These are phyloP conservation scores for Chlorops oryzae DNA, from an alignment of 1,140 invertebrate species.

Conservation along the genomic window DNA sequence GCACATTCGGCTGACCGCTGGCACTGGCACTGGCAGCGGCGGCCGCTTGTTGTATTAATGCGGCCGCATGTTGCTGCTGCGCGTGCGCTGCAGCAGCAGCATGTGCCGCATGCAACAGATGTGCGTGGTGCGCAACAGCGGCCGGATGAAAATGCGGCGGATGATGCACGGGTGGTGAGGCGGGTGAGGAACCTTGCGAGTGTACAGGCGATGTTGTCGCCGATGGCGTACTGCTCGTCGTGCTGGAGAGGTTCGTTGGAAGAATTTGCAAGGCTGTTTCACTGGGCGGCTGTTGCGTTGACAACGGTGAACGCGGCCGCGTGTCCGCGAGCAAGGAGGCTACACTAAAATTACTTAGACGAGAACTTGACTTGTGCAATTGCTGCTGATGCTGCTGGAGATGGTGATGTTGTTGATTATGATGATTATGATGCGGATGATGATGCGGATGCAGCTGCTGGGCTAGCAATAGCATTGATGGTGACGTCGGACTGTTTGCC, in stretches of 20 bases:
- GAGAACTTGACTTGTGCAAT: constrained; percentile 47
- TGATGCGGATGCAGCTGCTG: constrained; percentile 48
- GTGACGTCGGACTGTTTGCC: constrained; percentile 39
- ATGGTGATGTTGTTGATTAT: constrained; percentile 29
- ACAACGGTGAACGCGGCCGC: constrained; percentile 48
- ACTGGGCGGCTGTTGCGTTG: constrained; percentile 34
- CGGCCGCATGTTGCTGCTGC: constrained; percentile 30
- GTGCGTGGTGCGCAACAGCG: constrained; percentile 41
- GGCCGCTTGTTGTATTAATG: constrained; percentile 33
- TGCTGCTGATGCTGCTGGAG: constrained; percentile 38
- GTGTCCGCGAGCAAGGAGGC: constrained; percentile 62
- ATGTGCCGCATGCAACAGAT: constrained; percentile 37
- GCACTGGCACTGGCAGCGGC: constrained; percentile 21
- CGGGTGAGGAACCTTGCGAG: constrained; percentile 15
- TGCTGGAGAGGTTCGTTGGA: constrained; percentile 44
- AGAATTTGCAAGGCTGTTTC: constrained; percentile 28
- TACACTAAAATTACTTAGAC: constrained; percentile 62
- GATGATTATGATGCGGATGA: background rate
- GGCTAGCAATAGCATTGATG: constrained; percentile 53
- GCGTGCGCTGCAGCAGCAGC: constrained; percentile 38
- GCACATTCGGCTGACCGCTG: constrained; percentile 4
- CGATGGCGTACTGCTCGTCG: constrained; percentile 32
- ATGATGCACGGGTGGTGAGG: constrained; percentile 15
- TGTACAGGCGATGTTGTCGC: constrained; percentile 31
- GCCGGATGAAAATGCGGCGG: constrained; percentile 34